Evolutionary conservation across 2,113 vertebrate species (phyloP).

Genomic region (Drymodes brunneopygia): DNA sequence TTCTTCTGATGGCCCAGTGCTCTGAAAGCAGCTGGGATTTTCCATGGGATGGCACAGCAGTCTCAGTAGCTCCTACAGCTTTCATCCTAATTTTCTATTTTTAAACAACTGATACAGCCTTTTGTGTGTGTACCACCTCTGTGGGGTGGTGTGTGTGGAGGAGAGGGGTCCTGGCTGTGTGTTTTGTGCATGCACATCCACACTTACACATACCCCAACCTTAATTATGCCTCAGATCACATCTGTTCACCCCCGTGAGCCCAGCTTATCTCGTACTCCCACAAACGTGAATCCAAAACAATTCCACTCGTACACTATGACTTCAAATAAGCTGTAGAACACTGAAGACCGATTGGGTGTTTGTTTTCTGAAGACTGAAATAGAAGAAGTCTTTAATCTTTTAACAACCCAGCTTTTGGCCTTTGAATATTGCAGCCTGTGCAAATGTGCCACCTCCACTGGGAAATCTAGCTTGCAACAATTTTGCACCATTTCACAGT

Average conservation of each 20-base stretch:
- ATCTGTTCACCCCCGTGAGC: neutral
- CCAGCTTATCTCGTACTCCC: neutral
- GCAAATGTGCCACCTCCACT: neutral
- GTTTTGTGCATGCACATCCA: neutral
- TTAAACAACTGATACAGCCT: neutral
- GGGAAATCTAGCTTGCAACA: neutral
- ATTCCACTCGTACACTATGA: neutral
- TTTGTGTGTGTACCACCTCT: neutral
- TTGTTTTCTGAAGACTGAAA: constrained; percentile 3
- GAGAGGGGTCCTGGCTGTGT: neutral
- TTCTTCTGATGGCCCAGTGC: neutral
- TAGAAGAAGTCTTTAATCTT: constrained; percentile 1
- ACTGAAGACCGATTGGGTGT: neutral
- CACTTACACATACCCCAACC: neutral
- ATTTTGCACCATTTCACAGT: neutral
- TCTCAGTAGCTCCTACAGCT: neutral
- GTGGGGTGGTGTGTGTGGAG: fast-evolving
- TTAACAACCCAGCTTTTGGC: neutral
- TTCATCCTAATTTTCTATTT: neutral
- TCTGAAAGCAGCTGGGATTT: neutral
- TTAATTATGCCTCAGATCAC: neutral
- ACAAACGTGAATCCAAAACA: neutral
- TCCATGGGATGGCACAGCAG: neutral
- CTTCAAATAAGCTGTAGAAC: neutral
- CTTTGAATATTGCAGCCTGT: neutral